phyloP scores from a whole-genome alignment of 92 coral and sea anemone genomes.

The Phymanthus crucifer region DNA sequence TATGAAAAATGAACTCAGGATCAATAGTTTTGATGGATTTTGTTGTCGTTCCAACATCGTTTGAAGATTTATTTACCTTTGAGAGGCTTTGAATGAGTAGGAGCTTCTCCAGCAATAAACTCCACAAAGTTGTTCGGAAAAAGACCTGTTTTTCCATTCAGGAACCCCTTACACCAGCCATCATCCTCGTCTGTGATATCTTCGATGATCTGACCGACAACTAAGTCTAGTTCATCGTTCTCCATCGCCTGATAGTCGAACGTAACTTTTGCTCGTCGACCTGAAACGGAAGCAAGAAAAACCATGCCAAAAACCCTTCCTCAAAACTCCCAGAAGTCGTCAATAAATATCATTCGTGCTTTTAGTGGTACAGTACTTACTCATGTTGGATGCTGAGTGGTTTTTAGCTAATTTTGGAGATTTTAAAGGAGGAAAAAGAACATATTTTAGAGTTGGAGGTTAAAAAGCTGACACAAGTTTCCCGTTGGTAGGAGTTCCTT shows the following conservation, averaged over 20 bases:
- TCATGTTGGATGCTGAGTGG: conserved; percentile 2
- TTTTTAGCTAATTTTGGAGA: neutral
- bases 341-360: neutral
- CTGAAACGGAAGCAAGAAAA: conserved; percentile 43
- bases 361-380: conserved; percentile 14
- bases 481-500: conserved; percentile 53
- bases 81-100: conserved; percentile 29
- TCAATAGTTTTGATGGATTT: neutral
- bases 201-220: conserved; percentile 72
- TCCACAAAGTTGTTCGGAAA: conserved; percentile 92
- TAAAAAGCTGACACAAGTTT: conserved; percentile 8
- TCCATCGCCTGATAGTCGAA: conserved; percentile 78
- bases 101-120: conserved; percentile 39
- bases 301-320: neutral
- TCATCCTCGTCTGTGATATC: conserved; percentile 71
- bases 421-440: neutral
- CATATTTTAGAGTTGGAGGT: conserved; percentile 10
- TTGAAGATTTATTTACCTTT: neutral
- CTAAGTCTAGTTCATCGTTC: conserved; percentile 68
- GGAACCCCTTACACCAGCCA: conserved; percentile 94
- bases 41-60: neutral
- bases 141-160: conserved; percentile 78
- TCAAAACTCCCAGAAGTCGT: neutral
- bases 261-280: conserved; percentile 76
- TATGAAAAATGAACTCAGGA: neutral